phyloP scores from a whole-genome alignment of 2,113 vertebrate genomes.

The Dendrocopos noguchii region DNA sequence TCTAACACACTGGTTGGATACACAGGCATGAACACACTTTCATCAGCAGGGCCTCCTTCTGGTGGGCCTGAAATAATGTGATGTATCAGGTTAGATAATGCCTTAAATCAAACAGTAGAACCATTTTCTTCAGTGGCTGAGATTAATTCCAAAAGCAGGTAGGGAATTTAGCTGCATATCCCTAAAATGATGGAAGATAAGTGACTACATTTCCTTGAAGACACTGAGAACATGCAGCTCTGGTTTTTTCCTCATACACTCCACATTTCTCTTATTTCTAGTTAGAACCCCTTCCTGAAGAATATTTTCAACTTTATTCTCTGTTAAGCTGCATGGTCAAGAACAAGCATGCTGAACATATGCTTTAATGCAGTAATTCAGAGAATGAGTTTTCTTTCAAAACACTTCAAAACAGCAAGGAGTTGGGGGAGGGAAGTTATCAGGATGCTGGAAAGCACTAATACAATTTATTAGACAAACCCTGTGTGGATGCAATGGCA shows the following conservation, averaged over 20 bases:
- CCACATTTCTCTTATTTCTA: background rate
- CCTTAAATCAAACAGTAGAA: background rate
- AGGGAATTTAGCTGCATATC: background rate
- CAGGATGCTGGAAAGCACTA: slow-evolving; percentile 48
- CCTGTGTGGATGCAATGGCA: slow-evolving; percentile 58
- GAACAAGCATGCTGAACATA: background rate
- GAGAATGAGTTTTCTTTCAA: slow-evolving; percentile 40
- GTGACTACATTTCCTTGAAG: background rate
- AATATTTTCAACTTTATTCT: background rate
- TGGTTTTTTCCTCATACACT: background rate
- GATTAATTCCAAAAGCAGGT: background rate
- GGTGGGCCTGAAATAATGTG: background rate
- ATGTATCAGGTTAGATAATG: background rate
- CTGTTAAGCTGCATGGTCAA: background rate
- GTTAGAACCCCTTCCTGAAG: background rate
- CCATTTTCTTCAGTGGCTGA: background rate
- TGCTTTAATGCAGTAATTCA: background rate
- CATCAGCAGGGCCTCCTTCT: background rate
- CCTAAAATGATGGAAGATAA: background rate
- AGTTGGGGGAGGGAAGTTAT: slow-evolving; percentile 48
- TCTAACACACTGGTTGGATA: background rate
- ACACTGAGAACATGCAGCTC: accelerated
- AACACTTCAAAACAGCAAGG: slow-evolving; percentile 30
- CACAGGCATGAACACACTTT: background rate
- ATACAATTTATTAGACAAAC: slow-evolving; percentile 70